phyloP scores from a whole-genome alignment of 2,797 vertebrate genomes.

The Harpagifer antarcticus region DNA sequence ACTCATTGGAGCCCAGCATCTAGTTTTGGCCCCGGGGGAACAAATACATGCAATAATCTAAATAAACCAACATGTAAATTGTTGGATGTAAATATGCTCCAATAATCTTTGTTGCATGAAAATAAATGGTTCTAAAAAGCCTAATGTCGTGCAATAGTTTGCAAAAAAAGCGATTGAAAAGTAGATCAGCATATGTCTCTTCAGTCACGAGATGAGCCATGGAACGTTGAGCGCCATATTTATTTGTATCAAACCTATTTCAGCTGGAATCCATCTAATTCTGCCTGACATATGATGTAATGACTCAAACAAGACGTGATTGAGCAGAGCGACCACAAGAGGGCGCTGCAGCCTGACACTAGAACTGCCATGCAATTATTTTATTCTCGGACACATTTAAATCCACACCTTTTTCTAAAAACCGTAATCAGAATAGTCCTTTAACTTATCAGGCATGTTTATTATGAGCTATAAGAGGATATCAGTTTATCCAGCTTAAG shows the following conservation, averaged over 20 bases:
- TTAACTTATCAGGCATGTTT: neutral
- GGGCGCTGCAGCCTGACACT: constrained; percentile 31
- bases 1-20: neutral
- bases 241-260: constrained; percentile 61
- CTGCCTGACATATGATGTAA: constrained; percentile 54
- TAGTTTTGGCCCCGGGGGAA: neutral
- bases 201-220: constrained; percentile 47
- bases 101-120: neutral
- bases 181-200: constrained; percentile 59
- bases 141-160: neutral
- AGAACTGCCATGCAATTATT: neutral
- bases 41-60: too few species aligned
- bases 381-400: neutral
- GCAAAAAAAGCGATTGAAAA: constrained; percentile 37
- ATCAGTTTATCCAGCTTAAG: neutral
- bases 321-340: constrained; percentile 33
- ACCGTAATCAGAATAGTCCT: neutral
- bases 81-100: neutral
- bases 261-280: constrained; percentile 40
- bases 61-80: too few species aligned
- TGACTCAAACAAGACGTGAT: constrained; percentile 21
- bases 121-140: neutral
- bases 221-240: constrained; percentile 41
- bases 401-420: neutral
- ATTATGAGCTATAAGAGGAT: neutral